Conservation (phyloP, 2,797 vertebrate species). For the Darevskia mixta region DNA sequence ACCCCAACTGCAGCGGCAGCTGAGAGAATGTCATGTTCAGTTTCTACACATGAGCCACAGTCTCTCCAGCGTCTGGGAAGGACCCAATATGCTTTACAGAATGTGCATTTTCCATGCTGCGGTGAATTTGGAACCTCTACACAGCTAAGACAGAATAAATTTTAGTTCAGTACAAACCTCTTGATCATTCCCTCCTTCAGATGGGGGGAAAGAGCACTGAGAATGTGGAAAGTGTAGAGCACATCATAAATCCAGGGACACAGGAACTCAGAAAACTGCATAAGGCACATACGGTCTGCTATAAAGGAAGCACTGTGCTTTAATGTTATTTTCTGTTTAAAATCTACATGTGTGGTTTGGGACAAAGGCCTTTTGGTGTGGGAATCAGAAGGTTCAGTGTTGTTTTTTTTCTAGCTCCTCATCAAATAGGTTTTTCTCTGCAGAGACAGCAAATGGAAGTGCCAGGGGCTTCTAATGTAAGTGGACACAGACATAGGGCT, state of each 20-base stretch:
- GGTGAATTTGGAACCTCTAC: conserved; percentile 80
- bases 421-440: conserved; percentile 63
- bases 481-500: too few relatives aligned
- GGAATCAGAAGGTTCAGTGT: conserved; percentile 80
- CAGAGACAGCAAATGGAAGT: conserved; percentile 73
- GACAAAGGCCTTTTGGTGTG: conserved; percentile 84
- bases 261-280: conserved; percentile 80
- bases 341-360: conserved; percentile 84
- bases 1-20: conserved; percentile 58
- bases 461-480: conserved; percentile 35
- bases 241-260: conserved; percentile 84
- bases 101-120: conserved; percentile 83
- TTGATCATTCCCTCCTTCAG: conserved; percentile 83
- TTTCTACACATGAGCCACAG: conserved; percentile 63
- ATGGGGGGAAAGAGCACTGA: conserved; percentile 80
- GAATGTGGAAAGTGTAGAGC: conserved; percentile 80
- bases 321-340: conserved; percentile 82
- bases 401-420: conserved; percentile 49
- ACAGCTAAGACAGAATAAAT: conserved; percentile 83
- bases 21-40: conserved; percentile 58
- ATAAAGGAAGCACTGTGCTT: conserved; percentile 83
- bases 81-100: conserved; percentile 75
- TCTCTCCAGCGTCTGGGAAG: conserved; percentile 73
- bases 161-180: conserved; percentile 81
- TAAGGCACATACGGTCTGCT: conserved; percentile 78